A percentile compares a stretch with the other conserved stretches of the same genome.
These are phyloP conservation scores for Actinernus sp. DNA, from an alignment of 92 coral and sea anemone genomes.

Conservation along the genomic window DNA sequence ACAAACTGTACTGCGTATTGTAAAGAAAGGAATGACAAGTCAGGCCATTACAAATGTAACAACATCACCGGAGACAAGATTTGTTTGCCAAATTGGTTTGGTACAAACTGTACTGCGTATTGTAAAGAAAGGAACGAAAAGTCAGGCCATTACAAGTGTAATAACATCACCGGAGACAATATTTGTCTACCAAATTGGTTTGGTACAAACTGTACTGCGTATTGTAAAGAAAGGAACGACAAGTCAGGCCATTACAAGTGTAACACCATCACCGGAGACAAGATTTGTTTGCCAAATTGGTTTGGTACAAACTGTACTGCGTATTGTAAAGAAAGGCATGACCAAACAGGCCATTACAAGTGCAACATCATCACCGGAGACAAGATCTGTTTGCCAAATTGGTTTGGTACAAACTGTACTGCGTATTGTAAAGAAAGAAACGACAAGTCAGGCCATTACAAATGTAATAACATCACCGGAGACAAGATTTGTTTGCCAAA, in stretches of 20 bases:
- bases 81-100: conserved; percentile 77
- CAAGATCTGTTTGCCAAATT: conserved; percentile 46
- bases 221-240: conserved; percentile 37
- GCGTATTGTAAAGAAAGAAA: neutral
- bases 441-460: conserved; percentile 52
- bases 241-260: conserved; percentile 66
- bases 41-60: conserved; percentile 65
- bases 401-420: conserved; percentile 68
- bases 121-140: conserved; percentile 34
- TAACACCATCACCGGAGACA: conserved; percentile 24
- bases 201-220: conserved; percentile 58
- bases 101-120: conserved; percentile 61
- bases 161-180: conserved; percentile 34
- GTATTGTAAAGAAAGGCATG: conserved; percentile 31
- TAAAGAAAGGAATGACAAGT: neutral
- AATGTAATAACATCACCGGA: conserved; percentile 46
- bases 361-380: conserved; percentile 45
- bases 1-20: conserved; percentile 39
- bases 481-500: conserved; percentile 54
- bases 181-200: conserved; percentile 74
- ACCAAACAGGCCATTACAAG: conserved; percentile 43
- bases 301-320: conserved; percentile 45
- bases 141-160: conserved; percentile 36
- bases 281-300: conserved; percentile 54
- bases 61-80: conserved; percentile 41